Evolutionary conservation across 2,888 invertebrate species (phyloP).

Genomic region (Morpho helenor): DNA sequence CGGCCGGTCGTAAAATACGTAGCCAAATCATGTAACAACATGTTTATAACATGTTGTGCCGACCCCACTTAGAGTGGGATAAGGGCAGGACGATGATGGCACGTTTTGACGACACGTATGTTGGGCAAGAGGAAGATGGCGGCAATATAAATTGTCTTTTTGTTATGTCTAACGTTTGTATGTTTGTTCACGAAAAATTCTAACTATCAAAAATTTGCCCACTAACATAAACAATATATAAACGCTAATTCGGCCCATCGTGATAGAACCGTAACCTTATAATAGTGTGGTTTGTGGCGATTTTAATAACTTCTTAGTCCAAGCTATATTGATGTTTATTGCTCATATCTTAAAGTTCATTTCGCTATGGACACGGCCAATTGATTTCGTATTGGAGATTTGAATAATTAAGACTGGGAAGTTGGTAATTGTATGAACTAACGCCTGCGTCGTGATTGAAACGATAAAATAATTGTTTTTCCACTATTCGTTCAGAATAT

Average conservation of each 20-base stretch:
- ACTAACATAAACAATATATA: not conserved
- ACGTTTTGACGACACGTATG: no score
- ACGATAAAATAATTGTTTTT: constrained; percentile 6
- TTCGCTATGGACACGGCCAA: constrained; percentile 15
- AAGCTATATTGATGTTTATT: constrained; percentile 17
- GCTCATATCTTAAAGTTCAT: constrained; percentile 14
- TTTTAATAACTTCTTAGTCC: constrained; percentile 15
- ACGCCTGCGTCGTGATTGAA: constrained; percentile 14
- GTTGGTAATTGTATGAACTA: constrained; percentile 24
- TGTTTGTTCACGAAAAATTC: no score
- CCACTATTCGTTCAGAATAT: not conserved
- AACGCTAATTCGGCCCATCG: not conserved
- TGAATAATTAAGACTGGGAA: constrained; percentile 26
- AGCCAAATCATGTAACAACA: no score
- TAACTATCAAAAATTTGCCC: no score
- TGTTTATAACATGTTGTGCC: no score
- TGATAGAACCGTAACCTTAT: constrained; percentile 6
- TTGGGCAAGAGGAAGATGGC: no score
- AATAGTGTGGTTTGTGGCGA: constrained; percentile 19
- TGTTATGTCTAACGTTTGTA: no score
- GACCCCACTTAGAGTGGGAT: no score
- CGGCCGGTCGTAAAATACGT: no score
- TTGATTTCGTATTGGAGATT: constrained; percentile 22
- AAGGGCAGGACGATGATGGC: no score
- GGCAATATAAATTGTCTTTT: no score